Evolutionary conservation across 2,888 invertebrate genomes (phyloP).

Genomic region (Xanthia icteritia): DNA sequence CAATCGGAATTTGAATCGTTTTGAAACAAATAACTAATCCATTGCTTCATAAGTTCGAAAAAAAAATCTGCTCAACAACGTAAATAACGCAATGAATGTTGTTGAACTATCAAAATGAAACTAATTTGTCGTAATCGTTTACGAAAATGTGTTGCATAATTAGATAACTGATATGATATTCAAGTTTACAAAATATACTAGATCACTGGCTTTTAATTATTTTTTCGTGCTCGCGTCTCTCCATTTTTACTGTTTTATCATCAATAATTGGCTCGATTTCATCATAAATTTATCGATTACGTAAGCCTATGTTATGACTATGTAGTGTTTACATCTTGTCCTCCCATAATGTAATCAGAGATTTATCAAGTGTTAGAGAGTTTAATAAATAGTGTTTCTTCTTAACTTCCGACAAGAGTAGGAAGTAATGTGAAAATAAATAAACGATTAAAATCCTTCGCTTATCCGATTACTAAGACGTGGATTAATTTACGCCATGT

Average conservation of each 20-base stretch:
- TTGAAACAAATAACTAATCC: too few species aligned
- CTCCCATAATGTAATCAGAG: conserved; percentile 25
- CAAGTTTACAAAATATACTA: not conserved
- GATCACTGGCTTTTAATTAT: not conserved
- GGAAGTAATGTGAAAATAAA: conserved; percentile 34
- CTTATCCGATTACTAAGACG: conserved; percentile 28
- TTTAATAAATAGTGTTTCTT: conserved; percentile 26
- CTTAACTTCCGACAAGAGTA: conserved; percentile 33
- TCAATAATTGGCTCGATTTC: not conserved
- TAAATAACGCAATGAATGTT: too few species aligned
- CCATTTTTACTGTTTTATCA: too few species aligned
- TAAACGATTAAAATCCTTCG: conserved; percentile 44
- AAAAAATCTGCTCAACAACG: too few species aligned
- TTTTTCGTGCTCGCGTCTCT: not conserved
- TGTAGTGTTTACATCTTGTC: conserved; percentile 5
- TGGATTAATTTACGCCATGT: conserved; percentile 51
- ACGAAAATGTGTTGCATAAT: too few species aligned
- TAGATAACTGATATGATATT: not conserved
- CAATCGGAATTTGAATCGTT: too few species aligned
- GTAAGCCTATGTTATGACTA: conserved; percentile 9
- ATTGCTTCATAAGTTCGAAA: too few species aligned
- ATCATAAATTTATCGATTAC: conserved; percentile 3
- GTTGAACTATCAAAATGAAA: too few species aligned
- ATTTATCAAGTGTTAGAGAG: conserved; percentile 8
- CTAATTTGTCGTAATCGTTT: too few species aligned